Base-by-base conservation (phyloP, 2,888 invertebrate species). In the Lasioglossum villosulum region DNA sequence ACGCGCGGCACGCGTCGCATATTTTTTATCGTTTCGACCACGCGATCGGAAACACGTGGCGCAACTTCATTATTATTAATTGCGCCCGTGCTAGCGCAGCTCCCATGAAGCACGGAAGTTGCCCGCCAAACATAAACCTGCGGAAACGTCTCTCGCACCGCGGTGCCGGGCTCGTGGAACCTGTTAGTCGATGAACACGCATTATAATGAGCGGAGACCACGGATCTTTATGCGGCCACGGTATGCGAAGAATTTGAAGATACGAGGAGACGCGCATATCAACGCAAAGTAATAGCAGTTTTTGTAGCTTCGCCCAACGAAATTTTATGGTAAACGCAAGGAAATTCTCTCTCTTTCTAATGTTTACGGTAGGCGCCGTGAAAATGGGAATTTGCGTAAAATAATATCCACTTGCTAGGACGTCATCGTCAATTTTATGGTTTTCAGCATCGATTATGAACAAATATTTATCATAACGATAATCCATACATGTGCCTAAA, bases 21-120 rank as follows among this genome's bases (percentile, higher is more conserved):
- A 71, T 78, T 78, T 84, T 83, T 84, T 78, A 83, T 74, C 82
- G 56, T 74, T 77, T 48, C 34, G 23, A 30, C 19, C 72, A 68
- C 34, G 52, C 83, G 82, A 77, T 82, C 83, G 82, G n/a, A 14
- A 84, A 82, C 83, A 84, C 48, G 73, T 74, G 83, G 77, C 19
- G 83, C 83, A 74, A 70, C 77, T 84, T 84, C 77, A 84, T 84
- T 84, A 82, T 70, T 74, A 77, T 70, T 68, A 68, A 34, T 34
- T 23, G 59, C 74, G 10, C 59, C 56, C 42, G 48, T 70, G n/a
- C 45, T n/a, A 23, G 66, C 45, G 45, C 45, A 45, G 5, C 37
- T 19, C 66, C 66, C 73, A 59, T n/a, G 34, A 19, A 70, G n/a
- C 19, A 19, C 34, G 34, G 12, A 72, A 68, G n/a, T 77, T 73